These are phyloP conservation scores for Thalassophryne amazonica DNA, from an alignment of 2,797 vertebrate species.

Conservation along the genomic window DNA sequence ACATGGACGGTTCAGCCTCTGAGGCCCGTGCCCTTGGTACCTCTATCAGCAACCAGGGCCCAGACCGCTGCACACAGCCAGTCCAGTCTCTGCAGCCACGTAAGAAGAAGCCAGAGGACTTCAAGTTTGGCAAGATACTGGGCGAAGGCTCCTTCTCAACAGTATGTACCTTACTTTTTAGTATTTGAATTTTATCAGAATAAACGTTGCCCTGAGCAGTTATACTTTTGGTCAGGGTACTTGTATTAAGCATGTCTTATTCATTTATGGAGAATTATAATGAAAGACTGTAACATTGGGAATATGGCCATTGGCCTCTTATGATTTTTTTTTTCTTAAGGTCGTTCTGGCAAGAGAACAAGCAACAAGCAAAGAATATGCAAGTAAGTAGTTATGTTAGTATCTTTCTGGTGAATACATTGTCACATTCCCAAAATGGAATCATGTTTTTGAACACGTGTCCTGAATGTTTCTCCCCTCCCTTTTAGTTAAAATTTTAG, in stretches of 20 bases:
- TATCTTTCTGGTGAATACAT: not conserved
- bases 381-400: slow-evolving; percentile 83
- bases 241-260: slow-evolving; percentile 50
- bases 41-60: slow-evolving; percentile 74
- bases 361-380: slow-evolving; percentile 93
- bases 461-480: slow-evolving; percentile 25
- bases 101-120: slow-evolving; percentile 97
- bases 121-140: slow-evolving; percentile 96
- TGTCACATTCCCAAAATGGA: not conserved
- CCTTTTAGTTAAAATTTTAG: slow-evolving; percentile 94
- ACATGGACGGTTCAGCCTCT: slow-evolving; percentile 85
- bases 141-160: slow-evolving; percentile 99
- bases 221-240: slow-evolving; percentile 63
- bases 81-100: slow-evolving; percentile 86
- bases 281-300: slow-evolving; percentile 17
- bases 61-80: slow-evolving; percentile 60
- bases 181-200: slow-evolving; percentile 37
- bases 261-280: slow-evolving; percentile 38
- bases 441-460: not conserved
- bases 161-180: slow-evolving; percentile 75
- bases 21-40: slow-evolving; percentile 76
- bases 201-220: slow-evolving; percentile 64
- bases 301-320: not conserved
- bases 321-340: slow-evolving; percentile 64
- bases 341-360: slow-evolving; percentile 97